Conservation (phyloP, 1,140 invertebrate genomes). For the Oryctes rhinoceros region DNA sequence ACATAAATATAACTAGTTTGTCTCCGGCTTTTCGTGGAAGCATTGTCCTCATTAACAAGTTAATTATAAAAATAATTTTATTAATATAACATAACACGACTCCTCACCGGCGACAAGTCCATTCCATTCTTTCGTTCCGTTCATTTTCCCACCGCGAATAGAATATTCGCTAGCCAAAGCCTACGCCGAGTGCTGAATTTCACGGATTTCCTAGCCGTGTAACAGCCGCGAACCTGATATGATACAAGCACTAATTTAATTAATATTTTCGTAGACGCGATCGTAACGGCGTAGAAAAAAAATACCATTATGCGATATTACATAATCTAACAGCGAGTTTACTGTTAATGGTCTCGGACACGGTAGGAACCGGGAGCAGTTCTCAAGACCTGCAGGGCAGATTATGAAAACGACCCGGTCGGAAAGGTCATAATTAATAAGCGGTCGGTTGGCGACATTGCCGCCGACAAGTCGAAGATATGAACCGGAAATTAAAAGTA, state of each 20-base stretch:
- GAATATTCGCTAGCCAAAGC: background rate
- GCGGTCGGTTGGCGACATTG: background rate
- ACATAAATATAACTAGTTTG: background rate
- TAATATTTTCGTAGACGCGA: constrained; percentile 13
- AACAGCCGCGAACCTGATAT: background rate
- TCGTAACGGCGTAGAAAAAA: constrained; percentile 6
- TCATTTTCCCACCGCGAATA: background rate
- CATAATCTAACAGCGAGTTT: constrained; percentile 9
- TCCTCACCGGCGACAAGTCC: background rate
- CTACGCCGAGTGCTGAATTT: background rate
- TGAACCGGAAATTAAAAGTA: background rate
- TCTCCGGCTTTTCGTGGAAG: background rate
- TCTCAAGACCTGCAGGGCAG: constrained; percentile 16
- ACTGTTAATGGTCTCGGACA: constrained; percentile 18
- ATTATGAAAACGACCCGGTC: constrained; percentile 8
- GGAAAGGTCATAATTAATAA: constrained; percentile 22
- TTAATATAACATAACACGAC: constrained; percentile 13
- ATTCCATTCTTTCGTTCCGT: background rate
- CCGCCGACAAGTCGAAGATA: background rate
- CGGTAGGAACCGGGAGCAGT: constrained; percentile 9
- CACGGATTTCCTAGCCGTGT: background rate
- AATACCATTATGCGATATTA: constrained; percentile 19
- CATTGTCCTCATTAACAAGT: constrained; percentile 12
- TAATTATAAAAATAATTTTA: constrained; percentile 24
- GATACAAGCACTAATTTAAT: constrained; percentile 8